phyloP scores from a whole-genome alignment of 2,113 vertebrate genomes.

The Pyrgilauda ruficollis region DNA sequence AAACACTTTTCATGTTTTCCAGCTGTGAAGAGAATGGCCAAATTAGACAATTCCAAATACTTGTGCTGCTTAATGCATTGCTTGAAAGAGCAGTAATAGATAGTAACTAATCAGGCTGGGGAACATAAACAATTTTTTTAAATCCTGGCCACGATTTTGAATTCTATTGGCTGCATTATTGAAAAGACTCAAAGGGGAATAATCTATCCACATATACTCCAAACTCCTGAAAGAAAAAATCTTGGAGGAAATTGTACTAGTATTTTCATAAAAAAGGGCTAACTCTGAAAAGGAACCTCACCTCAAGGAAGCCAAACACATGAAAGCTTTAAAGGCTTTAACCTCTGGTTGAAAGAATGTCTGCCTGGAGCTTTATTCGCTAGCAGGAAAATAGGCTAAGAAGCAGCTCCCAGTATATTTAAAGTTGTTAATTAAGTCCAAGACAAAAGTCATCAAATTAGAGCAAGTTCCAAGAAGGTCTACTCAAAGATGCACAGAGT shows the following conservation, averaged over 20 bases:
- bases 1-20: neutral
- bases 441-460: neutral
- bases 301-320: neutral
- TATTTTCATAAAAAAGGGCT: neutral
- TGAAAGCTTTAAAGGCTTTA: neutral
- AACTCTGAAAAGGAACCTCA: neutral
- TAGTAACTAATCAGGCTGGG: neutral
- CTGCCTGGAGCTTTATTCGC: neutral
- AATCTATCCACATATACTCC: neutral
- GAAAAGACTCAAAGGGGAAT: neutral
- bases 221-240: neutral
- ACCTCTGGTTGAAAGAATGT: neutral
- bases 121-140: accelerated
- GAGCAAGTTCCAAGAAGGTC: neutral
- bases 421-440: neutral
- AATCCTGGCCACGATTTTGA: neutral
- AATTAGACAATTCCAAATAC: neutral
- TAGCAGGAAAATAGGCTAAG: neutral
- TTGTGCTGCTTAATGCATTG: neutral
- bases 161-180: neutral
- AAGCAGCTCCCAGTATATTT: neutral
- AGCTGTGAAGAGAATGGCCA: neutral
- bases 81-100: neutral
- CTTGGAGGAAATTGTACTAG: neutral
- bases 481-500: neutral